These are phyloP conservation scores for Coilia nasus DNA, from an alignment of 2,797 vertebrate species.

Conservation along the genomic window DNA sequence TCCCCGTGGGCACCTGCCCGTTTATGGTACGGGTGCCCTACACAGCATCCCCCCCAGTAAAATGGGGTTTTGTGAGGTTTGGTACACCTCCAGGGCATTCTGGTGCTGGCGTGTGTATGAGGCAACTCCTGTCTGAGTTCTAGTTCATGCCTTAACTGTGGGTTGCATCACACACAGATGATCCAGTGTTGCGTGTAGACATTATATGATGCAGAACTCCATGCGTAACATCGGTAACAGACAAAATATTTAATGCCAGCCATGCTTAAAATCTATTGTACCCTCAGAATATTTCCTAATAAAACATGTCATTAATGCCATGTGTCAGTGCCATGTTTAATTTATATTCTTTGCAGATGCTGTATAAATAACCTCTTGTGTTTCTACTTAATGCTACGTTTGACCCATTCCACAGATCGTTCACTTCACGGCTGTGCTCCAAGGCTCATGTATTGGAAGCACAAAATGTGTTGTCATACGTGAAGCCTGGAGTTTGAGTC, in stretches of 20 bases:
- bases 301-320: neutral
- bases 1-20: too few relatives aligned
- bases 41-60: too few relatives aligned
- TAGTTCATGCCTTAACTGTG: neutral
- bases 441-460: slow-evolving; percentile 4
- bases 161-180: neutral
- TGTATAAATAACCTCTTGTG: neutral
- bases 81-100: too few relatives aligned
- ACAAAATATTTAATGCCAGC: neutral
- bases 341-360: slow-evolving; percentile 40
- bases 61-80: too few relatives aligned
- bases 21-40: too few relatives aligned
- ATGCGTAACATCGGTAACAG: neutral
- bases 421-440: neutral
- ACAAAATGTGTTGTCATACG: neutral
- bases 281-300: neutral
- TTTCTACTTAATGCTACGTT: slow-evolving; percentile 10
- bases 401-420: slow-evolving; percentile 9
- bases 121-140: neutral
- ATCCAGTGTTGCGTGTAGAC: neutral
- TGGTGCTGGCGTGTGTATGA: neutral
- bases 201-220: neutral
- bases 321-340: slow-evolving; percentile 30
- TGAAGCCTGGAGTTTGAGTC: neutral
- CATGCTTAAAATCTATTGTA: neutral